phyloP scores from a whole-genome alignment of 2,113 vertebrate species.

The Saccopteryx bilineata region DNA sequence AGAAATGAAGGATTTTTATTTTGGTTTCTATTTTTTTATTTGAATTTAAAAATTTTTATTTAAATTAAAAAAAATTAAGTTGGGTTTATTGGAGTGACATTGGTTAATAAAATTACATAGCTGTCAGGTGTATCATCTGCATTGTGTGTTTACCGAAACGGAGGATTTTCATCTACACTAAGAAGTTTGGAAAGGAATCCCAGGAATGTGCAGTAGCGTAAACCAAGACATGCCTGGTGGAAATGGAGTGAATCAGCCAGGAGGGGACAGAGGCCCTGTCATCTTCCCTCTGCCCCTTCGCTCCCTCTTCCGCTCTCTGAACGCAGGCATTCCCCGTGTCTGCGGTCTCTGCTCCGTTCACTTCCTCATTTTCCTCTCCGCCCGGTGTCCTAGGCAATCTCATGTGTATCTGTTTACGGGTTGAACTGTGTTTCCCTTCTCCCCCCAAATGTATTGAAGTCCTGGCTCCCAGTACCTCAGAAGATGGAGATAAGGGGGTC shows the following conservation, averaged over 20 bases:
- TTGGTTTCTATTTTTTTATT: no score
- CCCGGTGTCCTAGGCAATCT: background rate
- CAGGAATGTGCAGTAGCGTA: slow-evolving; percentile 7
- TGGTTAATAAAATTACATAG: no score
- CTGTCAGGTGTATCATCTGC: no score
- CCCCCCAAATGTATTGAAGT: background rate
- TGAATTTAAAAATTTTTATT: no score
- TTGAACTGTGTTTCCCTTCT: background rate
- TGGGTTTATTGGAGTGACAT: no score
- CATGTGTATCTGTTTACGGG: background rate
- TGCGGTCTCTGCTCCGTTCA: background rate
- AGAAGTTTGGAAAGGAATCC: slow-evolving; percentile 38
- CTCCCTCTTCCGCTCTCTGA: background rate
- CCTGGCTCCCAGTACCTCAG: background rate
- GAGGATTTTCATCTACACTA: background rate
- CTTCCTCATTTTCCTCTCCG: background rate
- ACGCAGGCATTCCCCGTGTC: background rate
- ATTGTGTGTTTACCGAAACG: background rate
- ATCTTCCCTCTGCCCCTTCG: background rate
- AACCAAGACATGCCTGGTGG: background rate
- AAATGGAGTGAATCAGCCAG: background rate
- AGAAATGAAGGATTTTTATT: background rate
- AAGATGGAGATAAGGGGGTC: background rate
- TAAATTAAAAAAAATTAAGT: no score
- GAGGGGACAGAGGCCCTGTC: background rate